Evolutionary conservation across 2,113 vertebrate species (phyloP).

Genomic region (Neolamprologus tretocephalus): DNA sequence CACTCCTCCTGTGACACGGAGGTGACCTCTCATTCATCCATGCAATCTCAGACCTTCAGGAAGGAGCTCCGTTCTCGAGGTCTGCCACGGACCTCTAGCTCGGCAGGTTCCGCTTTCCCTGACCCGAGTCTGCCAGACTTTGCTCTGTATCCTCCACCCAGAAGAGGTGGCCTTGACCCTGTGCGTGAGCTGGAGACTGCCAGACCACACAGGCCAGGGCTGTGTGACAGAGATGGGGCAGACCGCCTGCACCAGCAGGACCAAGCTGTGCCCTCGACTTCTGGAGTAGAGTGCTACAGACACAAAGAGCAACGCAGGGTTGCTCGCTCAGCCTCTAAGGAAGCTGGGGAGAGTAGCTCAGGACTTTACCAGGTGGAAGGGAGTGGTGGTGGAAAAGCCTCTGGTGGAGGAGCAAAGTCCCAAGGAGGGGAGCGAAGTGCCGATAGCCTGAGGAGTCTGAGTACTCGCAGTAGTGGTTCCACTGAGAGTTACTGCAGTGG

Average conservation of each 20-base stretch:
- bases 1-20: constrained; percentile 85
- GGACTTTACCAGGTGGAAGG: constrained; percentile 65
- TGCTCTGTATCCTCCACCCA: constrained; percentile 85
- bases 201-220: constrained; percentile 76
- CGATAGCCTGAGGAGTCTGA: constrained; percentile 91
- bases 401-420: constrained; percentile 65
- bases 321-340: constrained; percentile 62
- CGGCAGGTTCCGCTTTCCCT: constrained; percentile 89
- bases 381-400: constrained; percentile 57
- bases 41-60: constrained; percentile 89
- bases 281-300: constrained; percentile 56
- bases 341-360: constrained; percentile 65
- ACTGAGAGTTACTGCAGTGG: constrained; percentile 97
- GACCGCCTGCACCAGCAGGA: constrained; percentile 77
- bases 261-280: constrained; percentile 60
- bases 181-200: constrained; percentile 90
- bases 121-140: constrained; percentile 90
- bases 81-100: constrained; percentile 96
- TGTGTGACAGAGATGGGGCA: constrained; percentile 73
- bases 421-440: constrained; percentile 83
- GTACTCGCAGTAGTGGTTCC: constrained; percentile 91
- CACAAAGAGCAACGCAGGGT: constrained; percentile 69
- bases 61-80: constrained; percentile 91
- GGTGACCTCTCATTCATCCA: constrained; percentile 75
- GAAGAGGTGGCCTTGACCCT: constrained; percentile 84